Evolutionary conservation across 2,113 vertebrate species (phyloP).

Genomic region (Glareola pratincola): DNA sequence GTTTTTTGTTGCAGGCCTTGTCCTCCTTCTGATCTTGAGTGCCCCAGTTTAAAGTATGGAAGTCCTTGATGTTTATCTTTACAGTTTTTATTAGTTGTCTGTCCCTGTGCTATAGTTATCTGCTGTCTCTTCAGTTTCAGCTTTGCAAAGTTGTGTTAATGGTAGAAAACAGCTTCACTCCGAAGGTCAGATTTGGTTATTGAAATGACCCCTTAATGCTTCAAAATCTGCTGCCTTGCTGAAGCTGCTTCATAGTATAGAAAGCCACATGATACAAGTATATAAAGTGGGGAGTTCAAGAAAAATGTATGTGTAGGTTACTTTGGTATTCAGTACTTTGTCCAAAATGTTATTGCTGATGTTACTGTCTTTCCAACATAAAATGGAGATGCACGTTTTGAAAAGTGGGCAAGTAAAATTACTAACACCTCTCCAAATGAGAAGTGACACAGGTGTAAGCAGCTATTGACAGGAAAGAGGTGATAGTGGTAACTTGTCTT

Average conservation of each 20-base stretch:
- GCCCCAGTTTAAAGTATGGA: not conserved
- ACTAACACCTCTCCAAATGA: not conserved
- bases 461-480: not conserved
- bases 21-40: not conserved
- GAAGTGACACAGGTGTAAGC: not conserved
- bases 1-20: not conserved
- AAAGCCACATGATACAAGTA: not conserved
- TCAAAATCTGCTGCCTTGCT: not conserved
- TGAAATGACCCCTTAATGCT: not conserved
- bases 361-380: not conserved
- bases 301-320: not conserved
- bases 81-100: not conserved
- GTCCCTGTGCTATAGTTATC: not conserved
- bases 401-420: not conserved
- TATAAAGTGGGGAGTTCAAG: not conserved
- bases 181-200: not conserved
- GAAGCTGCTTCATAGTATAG: not conserved
- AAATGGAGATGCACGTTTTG: not conserved
- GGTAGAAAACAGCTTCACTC: not conserved
- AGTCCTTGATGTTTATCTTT: not conserved
- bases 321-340: not conserved
- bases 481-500: not conserved
- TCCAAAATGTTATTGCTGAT: not conserved
- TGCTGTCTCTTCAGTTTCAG: not conserved
- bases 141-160: not conserved